Evolutionary conservation across 2,797 vertebrate genomes (phyloP), one percentile per base, ranked within the genome.

Genomic region (Hydrophis major): DNA sequence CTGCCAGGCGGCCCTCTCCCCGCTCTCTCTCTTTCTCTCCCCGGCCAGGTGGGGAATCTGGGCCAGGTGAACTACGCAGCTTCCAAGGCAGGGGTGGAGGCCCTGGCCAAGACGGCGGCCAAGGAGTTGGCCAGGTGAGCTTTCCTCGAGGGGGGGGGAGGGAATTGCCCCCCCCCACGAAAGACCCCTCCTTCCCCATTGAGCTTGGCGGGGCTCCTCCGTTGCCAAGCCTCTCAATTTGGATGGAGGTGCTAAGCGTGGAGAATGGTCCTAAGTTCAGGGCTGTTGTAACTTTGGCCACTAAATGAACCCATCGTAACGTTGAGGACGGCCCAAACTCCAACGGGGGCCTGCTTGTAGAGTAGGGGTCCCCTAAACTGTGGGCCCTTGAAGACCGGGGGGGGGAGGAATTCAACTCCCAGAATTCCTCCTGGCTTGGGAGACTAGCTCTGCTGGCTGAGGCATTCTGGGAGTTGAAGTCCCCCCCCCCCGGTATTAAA

Each of bases 21-120:
- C 42, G 47, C 18, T 16, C 42, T n/a, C 87, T 63, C 42, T 42
- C 37, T 42, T 3, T 47, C 42, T 25, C 11, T 37, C 86, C 56
- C 60, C 88, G 56, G 0, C 13, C 92, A 98, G 99, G 98, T 98
- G 95, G 99, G 99, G 37, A 99, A 99, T 95, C 37, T 99, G 0
- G 98, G 98, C 4, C 98, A 99, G 96, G 96, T 90, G 1, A 99
- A 99, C 93, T 99, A 99, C 28, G 94, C 98, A 0, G 98, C 99
- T 2, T 98, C 99, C 93, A 99, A 99, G 97, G 98, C 98, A 0
- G 99, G 98, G 91, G 98, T 99, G 59, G 97, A 98, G 90, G 98
- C 98, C 87, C 96, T 99, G 50, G 99, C 98, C 25, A 98, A 97
- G 94, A 98, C 95, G 0, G 98, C 97, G 0, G 98, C 99, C 91